These are phyloP conservation scores for Himalopsyche anomala DNA, from an alignment of 2,888 invertebrate genomes.

Conservation along the genomic window DNA sequence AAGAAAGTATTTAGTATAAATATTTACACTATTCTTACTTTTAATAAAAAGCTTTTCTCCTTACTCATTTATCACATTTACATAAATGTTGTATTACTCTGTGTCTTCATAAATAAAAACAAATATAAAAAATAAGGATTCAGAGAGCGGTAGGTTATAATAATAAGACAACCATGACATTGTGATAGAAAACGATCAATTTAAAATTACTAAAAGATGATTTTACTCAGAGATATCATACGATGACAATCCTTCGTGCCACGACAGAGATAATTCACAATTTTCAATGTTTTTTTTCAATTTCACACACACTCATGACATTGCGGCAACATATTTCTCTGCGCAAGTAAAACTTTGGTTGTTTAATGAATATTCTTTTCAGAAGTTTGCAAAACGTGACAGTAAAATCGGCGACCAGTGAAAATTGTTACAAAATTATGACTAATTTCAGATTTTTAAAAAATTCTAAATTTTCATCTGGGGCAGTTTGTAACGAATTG, in stretches of 20 bases:
- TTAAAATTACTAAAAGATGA: slow-evolving; percentile 33
- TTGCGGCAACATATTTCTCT: not conserved
- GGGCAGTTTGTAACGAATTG: slow-evolving; percentile 34
- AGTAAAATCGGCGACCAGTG: slow-evolving; percentile 28
- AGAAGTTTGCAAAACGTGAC: not conserved
- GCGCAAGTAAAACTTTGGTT: not conserved
- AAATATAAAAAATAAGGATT: slow-evolving; percentile 31
- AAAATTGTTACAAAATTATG: not conserved
- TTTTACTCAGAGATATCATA: slow-evolving; percentile 42
- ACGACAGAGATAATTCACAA: slow-evolving; percentile 32
- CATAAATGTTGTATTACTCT: slow-evolving; percentile 40
- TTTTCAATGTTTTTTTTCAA: not conserved
- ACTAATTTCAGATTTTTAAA: not conserved
- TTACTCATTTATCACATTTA: slow-evolving; percentile 33
- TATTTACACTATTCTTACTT: slow-evolving; percentile 38
- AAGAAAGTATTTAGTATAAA: slow-evolving; percentile 42
- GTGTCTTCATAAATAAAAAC: slow-evolving; percentile 40
- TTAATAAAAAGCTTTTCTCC: slow-evolving; percentile 42
- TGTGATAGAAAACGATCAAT: slow-evolving; percentile 39
- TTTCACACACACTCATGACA: not conserved
- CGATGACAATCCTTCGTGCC: slow-evolving; percentile 41
- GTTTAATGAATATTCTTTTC: not conserved
- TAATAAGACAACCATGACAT: slow-evolving; percentile 11
- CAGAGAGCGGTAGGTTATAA: slow-evolving; percentile 27
- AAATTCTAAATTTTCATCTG: slow-evolving; percentile 27